Evolutionary conservation across 2,113 vertebrate genomes (phyloP).

Genomic region (Vulpes lagopus): DNA sequence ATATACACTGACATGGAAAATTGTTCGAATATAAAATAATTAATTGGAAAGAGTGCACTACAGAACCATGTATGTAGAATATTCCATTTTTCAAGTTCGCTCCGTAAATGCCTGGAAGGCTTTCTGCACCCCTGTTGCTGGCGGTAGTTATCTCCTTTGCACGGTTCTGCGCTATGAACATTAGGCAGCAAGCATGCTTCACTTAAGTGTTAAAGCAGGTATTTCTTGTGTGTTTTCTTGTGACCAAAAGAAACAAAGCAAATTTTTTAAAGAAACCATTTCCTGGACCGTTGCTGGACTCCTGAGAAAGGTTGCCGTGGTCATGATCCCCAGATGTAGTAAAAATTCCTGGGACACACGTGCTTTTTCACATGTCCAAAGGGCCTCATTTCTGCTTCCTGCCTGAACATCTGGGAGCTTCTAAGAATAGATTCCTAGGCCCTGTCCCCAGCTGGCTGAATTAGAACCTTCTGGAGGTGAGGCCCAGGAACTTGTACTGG

Average conservation of each 20-base stretch:
- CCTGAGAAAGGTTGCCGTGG: background rate
- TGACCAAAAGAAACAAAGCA: background rate
- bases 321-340: background rate
- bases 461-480: background rate
- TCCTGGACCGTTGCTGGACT: background rate
- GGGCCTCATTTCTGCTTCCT: background rate
- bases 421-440: background rate
- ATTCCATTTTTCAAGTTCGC: background rate
- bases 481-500: background rate
- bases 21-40: background rate
- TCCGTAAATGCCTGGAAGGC: background rate
- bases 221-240: slow-evolving; percentile 2
- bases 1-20: background rate
- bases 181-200: background rate
- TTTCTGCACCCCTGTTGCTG: background rate
- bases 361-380: background rate
- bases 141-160: background rate
- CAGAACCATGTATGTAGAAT: background rate
- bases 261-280: background rate
- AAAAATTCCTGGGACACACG: background rate
- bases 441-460: background rate
- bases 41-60: background rate
- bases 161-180: too few relatives aligned
- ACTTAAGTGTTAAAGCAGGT: background rate
- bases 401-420: background rate